Conservation (phyloP, 2,888 invertebrate species). For the Drosophila histrio region DNA sequence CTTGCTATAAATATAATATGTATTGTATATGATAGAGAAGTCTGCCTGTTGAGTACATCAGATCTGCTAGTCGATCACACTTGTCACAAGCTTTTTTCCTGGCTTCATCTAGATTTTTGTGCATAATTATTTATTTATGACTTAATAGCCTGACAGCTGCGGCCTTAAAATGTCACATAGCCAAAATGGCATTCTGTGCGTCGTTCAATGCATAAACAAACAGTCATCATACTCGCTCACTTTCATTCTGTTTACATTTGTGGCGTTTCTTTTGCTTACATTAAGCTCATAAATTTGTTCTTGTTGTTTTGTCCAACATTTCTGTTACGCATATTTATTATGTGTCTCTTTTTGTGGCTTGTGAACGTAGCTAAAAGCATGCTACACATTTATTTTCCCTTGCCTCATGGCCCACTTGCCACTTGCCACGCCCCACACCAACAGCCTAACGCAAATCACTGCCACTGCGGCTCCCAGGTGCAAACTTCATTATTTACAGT, state of each 20-base stretch:
- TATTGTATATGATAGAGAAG: not conserved
- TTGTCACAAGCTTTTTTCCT: not conserved
- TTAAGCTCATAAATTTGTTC: constrained; percentile 53
- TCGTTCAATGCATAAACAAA: constrained; percentile 45
- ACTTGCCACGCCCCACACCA: not conserved
- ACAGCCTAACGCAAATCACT: constrained; percentile 35
- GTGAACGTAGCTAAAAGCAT: constrained; percentile 53
- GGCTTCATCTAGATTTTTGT: constrained; percentile 2
- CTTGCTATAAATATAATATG: constrained; percentile 13
- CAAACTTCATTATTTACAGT: constrained; percentile 81
- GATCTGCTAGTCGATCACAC: not conserved
- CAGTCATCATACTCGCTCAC: constrained; percentile 3
- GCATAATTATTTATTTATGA: constrained; percentile 59
- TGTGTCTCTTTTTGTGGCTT: constrained; percentile 18
- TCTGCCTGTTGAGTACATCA: not conserved
- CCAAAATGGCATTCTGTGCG: constrained; percentile 15
- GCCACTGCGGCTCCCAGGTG: constrained; percentile 50
- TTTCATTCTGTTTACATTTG: constrained; percentile 31
- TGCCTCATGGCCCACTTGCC: constrained; percentile 4
- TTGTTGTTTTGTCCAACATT: constrained; percentile 54
- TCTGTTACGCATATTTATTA: constrained; percentile 56
- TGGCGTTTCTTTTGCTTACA: constrained; percentile 25
- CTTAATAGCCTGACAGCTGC: constrained; percentile 43
- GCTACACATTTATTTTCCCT: constrained; percentile 7
- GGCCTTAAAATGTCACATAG: constrained; percentile 24